A percentile compares a stretch with the other conserved stretches of the same genome.
Conservation (phyloP, 2,888 invertebrate species). For the Callyntrura sp. region DNA sequence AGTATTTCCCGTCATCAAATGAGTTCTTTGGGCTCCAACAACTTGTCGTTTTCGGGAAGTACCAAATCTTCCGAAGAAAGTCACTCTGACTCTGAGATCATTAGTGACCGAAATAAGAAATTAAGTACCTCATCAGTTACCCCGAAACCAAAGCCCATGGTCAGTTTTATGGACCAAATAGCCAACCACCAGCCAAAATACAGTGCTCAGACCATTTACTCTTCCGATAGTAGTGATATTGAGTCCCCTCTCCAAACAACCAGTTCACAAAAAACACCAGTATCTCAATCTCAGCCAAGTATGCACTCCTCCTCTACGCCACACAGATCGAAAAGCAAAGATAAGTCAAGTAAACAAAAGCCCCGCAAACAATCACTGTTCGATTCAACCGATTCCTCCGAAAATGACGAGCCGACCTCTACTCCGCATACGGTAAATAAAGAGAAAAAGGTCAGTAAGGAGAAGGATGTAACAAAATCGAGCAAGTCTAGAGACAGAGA, state of each 20-base stretch:
- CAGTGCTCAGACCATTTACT: constrained; percentile 79
- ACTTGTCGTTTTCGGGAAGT: constrained; percentile 69
- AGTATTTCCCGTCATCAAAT: constrained; percentile 76
- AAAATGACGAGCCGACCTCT: constrained; percentile 61
- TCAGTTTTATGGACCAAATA: constrained; percentile 68
- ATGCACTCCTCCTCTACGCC: not conserved
- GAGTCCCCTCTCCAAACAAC: not conserved
- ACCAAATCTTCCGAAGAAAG: constrained; percentile 82
- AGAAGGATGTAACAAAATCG: constrained; percentile 41
- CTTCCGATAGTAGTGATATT: constrained; percentile 81
- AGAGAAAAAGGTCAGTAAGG: constrained; percentile 60
- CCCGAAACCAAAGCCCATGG: constrained; percentile 45
- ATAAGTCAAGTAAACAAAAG: constrained; percentile 79
- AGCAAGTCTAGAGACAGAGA: constrained; percentile 69
- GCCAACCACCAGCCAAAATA: constrained; percentile 72
- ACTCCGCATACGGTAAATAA: constrained; percentile 22
- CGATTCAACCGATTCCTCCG: constrained; percentile 82
- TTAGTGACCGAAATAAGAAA: constrained; percentile 45
- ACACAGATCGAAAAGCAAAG: constrained; percentile 75
- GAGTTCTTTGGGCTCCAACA: constrained; percentile 68
- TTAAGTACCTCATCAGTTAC: constrained; percentile 39
- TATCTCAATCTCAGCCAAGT: not conserved
- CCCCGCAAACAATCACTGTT: constrained; percentile 81
- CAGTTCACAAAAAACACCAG: constrained; percentile 38
- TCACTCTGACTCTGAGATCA: constrained; percentile 74